phyloP scores from a whole-genome alignment of 2,113 vertebrate genomes.

The Pterocles orientalis region DNA sequence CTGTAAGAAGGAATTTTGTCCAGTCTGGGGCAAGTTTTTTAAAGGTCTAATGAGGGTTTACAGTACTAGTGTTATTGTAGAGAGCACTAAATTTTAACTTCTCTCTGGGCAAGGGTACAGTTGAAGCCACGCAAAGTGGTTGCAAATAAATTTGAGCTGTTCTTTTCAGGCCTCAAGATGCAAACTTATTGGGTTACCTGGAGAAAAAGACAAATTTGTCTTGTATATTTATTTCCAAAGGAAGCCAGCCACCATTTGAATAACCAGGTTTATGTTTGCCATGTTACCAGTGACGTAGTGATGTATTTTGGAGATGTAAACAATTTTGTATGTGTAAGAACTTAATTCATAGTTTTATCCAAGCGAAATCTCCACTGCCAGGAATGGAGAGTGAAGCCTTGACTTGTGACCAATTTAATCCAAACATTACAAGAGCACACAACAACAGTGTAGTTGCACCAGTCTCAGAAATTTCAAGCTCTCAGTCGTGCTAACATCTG shows the following conservation, averaged over 20 bases:
- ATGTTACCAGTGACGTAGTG: not conserved
- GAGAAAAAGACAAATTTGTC: not conserved
- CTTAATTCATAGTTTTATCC: not conserved
- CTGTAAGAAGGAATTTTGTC: not conserved
- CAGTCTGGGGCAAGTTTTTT: not conserved
- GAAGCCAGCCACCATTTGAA: rapidly evolving
- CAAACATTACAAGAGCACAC: not conserved
- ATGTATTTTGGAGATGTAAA: not conserved
- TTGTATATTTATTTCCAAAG: not conserved
- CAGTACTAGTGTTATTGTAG: not conserved
- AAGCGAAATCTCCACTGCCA: not conserved
- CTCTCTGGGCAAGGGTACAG: not conserved
- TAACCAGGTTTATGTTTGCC: not conserved
- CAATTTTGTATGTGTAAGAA: not conserved
- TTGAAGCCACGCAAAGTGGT: not conserved
- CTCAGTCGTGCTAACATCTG: not conserved
- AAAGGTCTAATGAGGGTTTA: not conserved
- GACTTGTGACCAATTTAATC: not conserved
- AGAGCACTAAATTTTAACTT: not conserved
- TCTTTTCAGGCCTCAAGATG: not conserved
- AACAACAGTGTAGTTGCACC: not conserved
- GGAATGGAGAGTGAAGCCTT: not conserved
- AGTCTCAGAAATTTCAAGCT: not conserved
- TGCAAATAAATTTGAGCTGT: not conserved
- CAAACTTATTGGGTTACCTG: not conserved